A percentile compares a stretch with the other conserved stretches of the same genome.
Conservation (phyloP, 35 echinoderm and acorn worm genomes). For the Heliocidaris erythrogramma region DNA sequence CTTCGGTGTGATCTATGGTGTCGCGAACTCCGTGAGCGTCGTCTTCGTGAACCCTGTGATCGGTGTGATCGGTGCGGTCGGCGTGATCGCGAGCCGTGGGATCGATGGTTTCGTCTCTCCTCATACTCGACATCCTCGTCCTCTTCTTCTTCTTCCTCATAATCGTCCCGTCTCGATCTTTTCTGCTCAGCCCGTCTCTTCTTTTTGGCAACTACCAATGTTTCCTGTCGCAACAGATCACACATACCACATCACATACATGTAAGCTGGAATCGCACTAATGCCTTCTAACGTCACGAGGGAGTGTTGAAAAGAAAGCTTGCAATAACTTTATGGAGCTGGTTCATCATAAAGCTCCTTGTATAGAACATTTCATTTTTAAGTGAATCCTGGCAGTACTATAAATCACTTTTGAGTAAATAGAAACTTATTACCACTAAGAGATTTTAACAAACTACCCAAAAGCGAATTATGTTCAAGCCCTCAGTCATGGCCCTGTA, state of each 20-base stretch:
- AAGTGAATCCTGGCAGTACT: no score
- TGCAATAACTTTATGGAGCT: no score
- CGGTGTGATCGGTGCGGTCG: not conserved
- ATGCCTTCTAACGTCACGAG: no score
- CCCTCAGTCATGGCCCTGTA: no score
- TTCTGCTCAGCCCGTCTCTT: not conserved
- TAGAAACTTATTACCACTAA: no score
- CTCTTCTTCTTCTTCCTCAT: slow-evolving; percentile 29
- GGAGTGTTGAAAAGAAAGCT: no score
- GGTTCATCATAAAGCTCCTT: no score
- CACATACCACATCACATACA: not conserved
- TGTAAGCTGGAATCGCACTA: no score
- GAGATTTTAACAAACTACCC: no score
- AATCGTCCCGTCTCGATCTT: not conserved
- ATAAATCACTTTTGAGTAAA: no score
- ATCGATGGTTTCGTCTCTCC: not conserved
- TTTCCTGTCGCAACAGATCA: not conserved
- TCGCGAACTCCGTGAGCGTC: not conserved
- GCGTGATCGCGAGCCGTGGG: not conserved
- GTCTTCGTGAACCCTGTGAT: not conserved
- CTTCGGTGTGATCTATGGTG: not conserved
- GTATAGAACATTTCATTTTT: no score
- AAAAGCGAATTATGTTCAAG: no score
- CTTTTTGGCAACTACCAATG: not conserved
- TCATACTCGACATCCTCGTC: not conserved